Conservation (phyloP, 1,140 invertebrate genomes). For the Scaptomyza montana region DNA sequence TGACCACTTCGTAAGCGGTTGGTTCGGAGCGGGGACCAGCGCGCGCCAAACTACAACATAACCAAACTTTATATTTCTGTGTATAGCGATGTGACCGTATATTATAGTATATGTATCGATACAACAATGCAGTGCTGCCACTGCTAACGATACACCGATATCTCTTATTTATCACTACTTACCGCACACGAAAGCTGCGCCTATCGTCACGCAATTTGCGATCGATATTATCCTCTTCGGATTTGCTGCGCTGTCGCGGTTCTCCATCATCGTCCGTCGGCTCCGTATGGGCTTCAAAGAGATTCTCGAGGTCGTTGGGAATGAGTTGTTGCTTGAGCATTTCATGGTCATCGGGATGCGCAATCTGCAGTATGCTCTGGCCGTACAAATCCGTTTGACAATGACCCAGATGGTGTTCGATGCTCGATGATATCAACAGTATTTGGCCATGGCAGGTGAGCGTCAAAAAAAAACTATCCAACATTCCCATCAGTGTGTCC, state of each 20-base stretch:
- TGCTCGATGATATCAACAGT: conserved; percentile 93
- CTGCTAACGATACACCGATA: not conserved
- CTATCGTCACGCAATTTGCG: conserved; percentile 71
- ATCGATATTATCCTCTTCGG: conserved; percentile 82
- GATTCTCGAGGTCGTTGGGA: conserved; percentile 84
- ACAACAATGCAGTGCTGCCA: not conserved
- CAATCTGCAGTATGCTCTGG: conserved; percentile 91
- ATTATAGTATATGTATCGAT: not conserved
- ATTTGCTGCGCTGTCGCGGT: conserved; percentile 77
- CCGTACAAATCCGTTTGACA: conserved; percentile 94
- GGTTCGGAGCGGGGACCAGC: conserved; percentile 87
- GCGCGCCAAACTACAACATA: conserved; percentile 85
- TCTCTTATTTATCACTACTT: not conserved
- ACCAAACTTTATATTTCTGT: not conserved
- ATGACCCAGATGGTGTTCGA: conserved; percentile 93
- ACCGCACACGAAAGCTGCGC: conserved; percentile 85
- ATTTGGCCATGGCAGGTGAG: conserved; percentile 92
- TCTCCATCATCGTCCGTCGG: conserved; percentile 66
- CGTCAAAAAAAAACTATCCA: conserved; percentile 90
- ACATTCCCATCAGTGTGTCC: conserved; percentile 84
- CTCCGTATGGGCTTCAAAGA: conserved; percentile 79
- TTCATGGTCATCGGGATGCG: conserved; percentile 90
- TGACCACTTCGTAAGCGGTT: conserved; percentile 87
- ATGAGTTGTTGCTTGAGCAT: conserved; percentile 88
- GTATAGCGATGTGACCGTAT: not conserved